Evolutionary conservation across 2,113 vertebrate species (phyloP).

Genomic region (Psittacara wagleri): DNA sequence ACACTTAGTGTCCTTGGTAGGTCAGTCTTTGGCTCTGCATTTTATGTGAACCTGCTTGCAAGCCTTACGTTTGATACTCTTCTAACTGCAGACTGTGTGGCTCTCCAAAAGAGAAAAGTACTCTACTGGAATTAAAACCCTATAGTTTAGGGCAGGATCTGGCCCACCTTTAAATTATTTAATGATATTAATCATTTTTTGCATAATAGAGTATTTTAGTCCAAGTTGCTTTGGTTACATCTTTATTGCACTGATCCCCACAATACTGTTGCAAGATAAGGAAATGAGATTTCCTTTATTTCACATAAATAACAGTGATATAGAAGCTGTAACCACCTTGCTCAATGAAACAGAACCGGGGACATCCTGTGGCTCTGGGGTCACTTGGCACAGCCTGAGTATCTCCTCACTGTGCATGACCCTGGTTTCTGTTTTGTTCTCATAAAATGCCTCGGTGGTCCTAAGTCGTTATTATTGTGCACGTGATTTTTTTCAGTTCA

Average conservation of each 20-base stretch:
- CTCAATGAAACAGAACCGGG: background rate
- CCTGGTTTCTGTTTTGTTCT: background rate
- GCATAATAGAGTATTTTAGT: conserved; percentile 37
- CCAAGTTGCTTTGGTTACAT: conserved; percentile 11
- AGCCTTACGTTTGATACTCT: background rate
- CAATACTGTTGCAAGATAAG: background rate
- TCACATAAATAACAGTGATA: background rate
- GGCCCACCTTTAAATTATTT: background rate
- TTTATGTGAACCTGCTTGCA: background rate
- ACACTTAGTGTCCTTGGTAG: background rate
- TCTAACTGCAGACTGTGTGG: background rate
- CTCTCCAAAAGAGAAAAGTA: background rate
- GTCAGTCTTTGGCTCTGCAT: background rate
- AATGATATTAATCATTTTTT: conserved; percentile 9
- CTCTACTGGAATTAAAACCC: background rate
- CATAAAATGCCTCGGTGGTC: background rate
- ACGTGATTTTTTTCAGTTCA: background rate
- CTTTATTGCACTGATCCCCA: background rate
- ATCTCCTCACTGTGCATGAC: background rate
- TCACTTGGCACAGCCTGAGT: background rate
- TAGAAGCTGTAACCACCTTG: background rate
- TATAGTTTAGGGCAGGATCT: background rate
- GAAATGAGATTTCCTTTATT: background rate
- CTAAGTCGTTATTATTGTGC: background rate
- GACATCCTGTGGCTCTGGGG: background rate